Percentiles rank a stretch among this genome's conserved stretches.
Evolutionary conservation across 2,797 vertebrate genomes (phyloP).

Genomic region (Channallabes apus): DNA sequence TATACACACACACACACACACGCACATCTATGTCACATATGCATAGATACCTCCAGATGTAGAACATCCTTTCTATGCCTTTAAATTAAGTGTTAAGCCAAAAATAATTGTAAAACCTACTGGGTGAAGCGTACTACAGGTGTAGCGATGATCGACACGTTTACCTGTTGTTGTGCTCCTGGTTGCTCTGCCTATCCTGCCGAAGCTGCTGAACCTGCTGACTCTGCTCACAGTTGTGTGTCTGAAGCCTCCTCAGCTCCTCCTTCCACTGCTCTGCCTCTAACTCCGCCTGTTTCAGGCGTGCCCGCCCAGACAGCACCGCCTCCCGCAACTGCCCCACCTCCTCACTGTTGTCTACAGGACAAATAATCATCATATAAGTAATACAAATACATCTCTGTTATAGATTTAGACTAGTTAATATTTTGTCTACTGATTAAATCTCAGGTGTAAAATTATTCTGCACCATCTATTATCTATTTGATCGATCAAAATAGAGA

Average conservation of each 20-base stretch:
- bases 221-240: constrained; percentile 79
- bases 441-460: not conserved
- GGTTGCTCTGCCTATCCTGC: constrained; percentile 77
- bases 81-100: not conserved
- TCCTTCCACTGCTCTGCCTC: constrained; percentile 81
- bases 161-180: constrained; percentile 85
- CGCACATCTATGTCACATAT: constrained; percentile 30
- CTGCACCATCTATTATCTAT: not conserved
- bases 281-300: constrained; percentile 81
- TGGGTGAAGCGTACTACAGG: not conserved
- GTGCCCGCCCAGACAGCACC: constrained; percentile 73
- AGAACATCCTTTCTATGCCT: not conserved
- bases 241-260: constrained; percentile 74
- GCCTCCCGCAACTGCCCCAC: constrained; percentile 74
- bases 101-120: not conserved
- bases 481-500: not conserved
- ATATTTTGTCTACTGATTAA: not conserved
- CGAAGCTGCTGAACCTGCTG: constrained; percentile 78
- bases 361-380: not conserved
- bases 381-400: not conserved
- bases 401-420: not conserved
- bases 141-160: not conserved
- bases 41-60: not conserved
- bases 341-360: constrained; percentile 77
- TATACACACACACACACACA: constrained; percentile 57